These are phyloP conservation scores for Columba guinea DNA, from an alignment of 2,797 vertebrate genomes.

Conservation along the genomic window DNA sequence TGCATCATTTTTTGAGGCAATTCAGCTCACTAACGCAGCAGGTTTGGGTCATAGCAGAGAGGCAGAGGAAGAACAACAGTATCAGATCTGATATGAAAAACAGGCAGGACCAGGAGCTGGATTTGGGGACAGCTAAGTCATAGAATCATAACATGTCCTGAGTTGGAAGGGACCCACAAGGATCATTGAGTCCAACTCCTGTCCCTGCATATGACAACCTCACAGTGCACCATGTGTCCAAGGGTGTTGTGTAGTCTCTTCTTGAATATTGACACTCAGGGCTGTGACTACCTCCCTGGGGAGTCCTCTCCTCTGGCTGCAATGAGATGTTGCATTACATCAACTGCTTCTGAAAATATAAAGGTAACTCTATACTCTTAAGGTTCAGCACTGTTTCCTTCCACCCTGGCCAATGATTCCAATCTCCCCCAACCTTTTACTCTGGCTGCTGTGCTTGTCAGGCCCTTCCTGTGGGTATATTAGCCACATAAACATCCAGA, in stretches of 20 bases:
- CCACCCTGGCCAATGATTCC: not conserved
- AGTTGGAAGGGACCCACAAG: too few species aligned
- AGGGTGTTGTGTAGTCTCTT: too few species aligned
- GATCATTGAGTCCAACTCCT: too few species aligned
- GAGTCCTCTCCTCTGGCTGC: not conserved
- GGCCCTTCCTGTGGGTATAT: not conserved
- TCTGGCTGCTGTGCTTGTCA: not conserved
- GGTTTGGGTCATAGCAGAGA: not conserved
- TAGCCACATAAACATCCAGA: not conserved
- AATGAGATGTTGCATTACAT: not conserved
- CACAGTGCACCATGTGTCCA: too few species aligned
- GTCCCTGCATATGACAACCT: too few species aligned
- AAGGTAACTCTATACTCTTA: not conserved
- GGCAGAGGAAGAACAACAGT: not conserved
- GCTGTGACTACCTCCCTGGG: too few species aligned
- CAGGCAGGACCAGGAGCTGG: not conserved
- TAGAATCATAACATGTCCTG: too few species aligned
- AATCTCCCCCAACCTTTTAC: accelerated
- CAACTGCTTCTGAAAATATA: not conserved
- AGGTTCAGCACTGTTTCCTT: not conserved
- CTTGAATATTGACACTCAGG: too few species aligned
- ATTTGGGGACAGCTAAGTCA: not conserved
- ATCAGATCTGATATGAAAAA: not conserved
- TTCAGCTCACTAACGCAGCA: not conserved
- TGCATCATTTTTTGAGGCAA: not conserved